Base-by-base conservation (phyloP, 1,140 invertebrate genomes). In the Caerostris extrusa region DNA sequence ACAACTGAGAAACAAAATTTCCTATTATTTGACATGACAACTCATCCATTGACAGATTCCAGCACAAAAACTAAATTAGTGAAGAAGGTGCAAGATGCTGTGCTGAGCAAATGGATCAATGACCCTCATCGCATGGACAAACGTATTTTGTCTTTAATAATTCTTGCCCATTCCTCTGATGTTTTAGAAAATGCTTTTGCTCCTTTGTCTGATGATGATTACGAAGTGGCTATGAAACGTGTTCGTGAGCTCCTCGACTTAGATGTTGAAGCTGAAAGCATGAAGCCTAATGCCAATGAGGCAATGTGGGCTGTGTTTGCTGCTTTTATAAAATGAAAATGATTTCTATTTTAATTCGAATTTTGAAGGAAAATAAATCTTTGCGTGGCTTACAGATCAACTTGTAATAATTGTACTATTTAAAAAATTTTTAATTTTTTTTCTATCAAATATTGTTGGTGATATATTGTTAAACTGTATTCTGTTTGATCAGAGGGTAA, bases 1-100 rank as follows among this genome's bases (percentile, higher is more conserved):
- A 99, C 99, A 83, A 99, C 99, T 89, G 99, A 99, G 96, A 99
- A 99, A 97, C 99, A 99, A 96, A 99, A 99, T 96, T 99, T 99
- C 96, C 97, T 99, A 95, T 96, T 99, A 34, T 99, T 99, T 96
- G 99, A 99, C 97, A 99, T 99, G 99, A 99, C 99, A 55, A 99
- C 99, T 95, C 99, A 99, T 97, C 99, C 99, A 64, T 97, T 99
- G 69, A 99, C 98, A 89, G 99, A 99, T 96, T 98, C 98, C 96
- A 97, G 98, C 95, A 97, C 98, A n/a, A 99, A 99, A 97, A 98
- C 98, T 95, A 98, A 99, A 95, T 97, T 99, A 94, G 98, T 99
- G 67, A 99, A 99, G 97, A 99, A 99, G 97, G 98, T 99, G 56
- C 99, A 99, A 97, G 99, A 99, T 96, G 98, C 99, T 86, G 99